Evolutionary conservation across 2,888 invertebrate genomes (phyloP).

Genomic region (Chrysopilus asiliformis): DNA sequence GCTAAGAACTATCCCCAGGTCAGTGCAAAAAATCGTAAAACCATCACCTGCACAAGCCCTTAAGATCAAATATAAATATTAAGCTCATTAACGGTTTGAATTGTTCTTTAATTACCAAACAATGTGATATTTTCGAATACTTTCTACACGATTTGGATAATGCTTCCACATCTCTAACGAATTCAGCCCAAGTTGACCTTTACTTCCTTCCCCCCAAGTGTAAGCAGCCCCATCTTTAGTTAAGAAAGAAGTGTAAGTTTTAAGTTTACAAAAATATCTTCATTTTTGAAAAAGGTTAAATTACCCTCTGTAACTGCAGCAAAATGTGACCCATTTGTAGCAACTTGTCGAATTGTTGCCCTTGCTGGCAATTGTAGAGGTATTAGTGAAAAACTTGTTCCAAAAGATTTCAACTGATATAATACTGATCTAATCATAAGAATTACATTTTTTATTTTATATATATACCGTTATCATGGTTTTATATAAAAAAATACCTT

Average conservation of each 20-base stretch:
- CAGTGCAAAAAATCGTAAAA: slow-evolving; percentile 53
- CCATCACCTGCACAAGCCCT: slow-evolving; percentile 49
- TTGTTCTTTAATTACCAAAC: slow-evolving; percentile 29
- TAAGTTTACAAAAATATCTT: slow-evolving; percentile 4
- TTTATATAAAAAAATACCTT: no score
- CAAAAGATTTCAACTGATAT: slow-evolving; percentile 42
- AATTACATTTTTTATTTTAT: no score
- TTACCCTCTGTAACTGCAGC: slow-evolving; percentile 43
- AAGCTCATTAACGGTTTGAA: background rate
- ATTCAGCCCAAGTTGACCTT: slow-evolving; percentile 51
- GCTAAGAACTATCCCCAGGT: slow-evolving; percentile 52
- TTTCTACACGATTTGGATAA: slow-evolving; percentile 45
- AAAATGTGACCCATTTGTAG: slow-evolving; percentile 44
- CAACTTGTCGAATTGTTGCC: slow-evolving; percentile 39
- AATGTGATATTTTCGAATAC: slow-evolving; percentile 46
- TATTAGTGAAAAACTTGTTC: slow-evolving; percentile 37
- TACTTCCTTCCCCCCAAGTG: slow-evolving; percentile 53
- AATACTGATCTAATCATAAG: slow-evolving; percentile 43
- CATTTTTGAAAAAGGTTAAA: background rate
- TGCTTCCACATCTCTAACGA: slow-evolving; percentile 38
- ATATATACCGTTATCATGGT: no score
- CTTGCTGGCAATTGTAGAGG: slow-evolving; percentile 44
- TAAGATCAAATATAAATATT: slow-evolving; percentile 8
- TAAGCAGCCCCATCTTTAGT: slow-evolving; percentile 46
- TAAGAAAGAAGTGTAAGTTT: slow-evolving; percentile 6